phyloP scores from a whole-genome alignment of 2,113 vertebrate genomes.

The Corythoichthys intestinalis region DNA sequence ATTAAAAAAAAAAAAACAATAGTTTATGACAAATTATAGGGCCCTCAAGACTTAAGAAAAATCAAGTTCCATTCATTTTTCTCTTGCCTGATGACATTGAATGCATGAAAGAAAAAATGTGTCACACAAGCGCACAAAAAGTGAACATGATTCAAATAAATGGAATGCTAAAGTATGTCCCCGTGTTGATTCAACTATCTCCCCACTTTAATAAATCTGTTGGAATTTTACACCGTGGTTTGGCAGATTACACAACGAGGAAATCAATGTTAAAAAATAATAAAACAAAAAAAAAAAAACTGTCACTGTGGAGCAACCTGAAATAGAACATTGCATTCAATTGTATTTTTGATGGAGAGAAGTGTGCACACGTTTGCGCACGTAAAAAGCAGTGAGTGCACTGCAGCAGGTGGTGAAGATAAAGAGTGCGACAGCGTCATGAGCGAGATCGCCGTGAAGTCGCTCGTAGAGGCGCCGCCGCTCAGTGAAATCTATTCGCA shows the following conservation, averaged over 20 bases:
- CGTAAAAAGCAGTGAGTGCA: constrained; percentile 78
- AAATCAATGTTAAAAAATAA: constrained; percentile 45
- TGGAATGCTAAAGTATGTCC: not conserved
- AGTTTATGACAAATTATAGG: not conserved
- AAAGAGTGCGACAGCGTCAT: constrained; percentile 81
- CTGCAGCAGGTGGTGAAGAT: constrained; percentile 82
- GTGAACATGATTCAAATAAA: not conserved
- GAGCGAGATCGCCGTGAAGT: constrained; percentile 78
- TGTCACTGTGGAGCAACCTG: constrained; percentile 32
- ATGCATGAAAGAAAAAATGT: not conserved
- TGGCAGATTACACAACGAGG: constrained; percentile 60
- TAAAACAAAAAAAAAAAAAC: constrained; percentile 34
- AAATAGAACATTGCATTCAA: constrained; percentile 36
- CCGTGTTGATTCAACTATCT: constrained; percentile 14
- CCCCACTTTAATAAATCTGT: constrained; percentile 8
- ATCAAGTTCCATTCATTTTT: not conserved
- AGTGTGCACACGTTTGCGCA: constrained; percentile 77
- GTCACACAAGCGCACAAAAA: not conserved
- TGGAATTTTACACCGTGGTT: constrained; percentile 36
- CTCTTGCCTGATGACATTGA: not conserved
- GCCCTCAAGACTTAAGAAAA: not conserved
- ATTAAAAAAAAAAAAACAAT: not conserved
- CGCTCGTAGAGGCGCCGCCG: constrained; percentile 78
- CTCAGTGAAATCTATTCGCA: constrained; percentile 83
- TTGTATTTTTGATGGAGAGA: constrained; percentile 78